Base-by-base conservation (phyloP, 2,797 vertebrate genomes). In the Poecilia velifera region DNA sequence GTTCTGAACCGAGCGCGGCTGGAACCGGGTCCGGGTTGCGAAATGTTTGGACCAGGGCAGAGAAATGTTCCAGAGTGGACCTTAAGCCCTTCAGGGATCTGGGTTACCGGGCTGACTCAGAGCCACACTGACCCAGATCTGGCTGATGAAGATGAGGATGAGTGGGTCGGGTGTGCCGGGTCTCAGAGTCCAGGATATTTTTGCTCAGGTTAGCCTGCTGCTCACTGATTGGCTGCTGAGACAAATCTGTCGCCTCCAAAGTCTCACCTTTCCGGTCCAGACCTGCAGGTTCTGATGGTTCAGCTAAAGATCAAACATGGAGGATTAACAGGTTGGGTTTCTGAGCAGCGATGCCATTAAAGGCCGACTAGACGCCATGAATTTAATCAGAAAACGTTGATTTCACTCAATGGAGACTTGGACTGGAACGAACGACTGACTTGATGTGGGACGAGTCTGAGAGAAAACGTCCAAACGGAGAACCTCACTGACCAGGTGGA, bases 121-220 rank as follows among this genome's bases (percentile, higher is more conserved):
- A 75, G 57, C 62, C 0, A 66, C 49, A 0, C 13, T 82, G 84
- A 84, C 89, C 87, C 87, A 88, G 84, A 78, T 90, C 73, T 75
- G 80, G 76, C 64, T 47, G 74, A 72, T 45, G 25, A 28, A 80
- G 82, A 72, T 45, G 22, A 31, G 77, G 79, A 79, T 84, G 85
- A 84, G 80, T 79, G 77, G 84, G 87, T 89, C 84, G 78, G 82
- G n/a, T 8, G 64, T 41, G 46, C 3, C 20, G 0, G 81, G 80
- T 73, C 14, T 49, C 31, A 31, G 28, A 34, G 71, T 47, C 28
- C 73, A 78, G 83, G 81, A 82, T 71, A 57, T 64, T 81, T 80
- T 71, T 31, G 45, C 20, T 41, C 20, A 68, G 64, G 72, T 85
- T 70, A 41, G 12, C n/a, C 39, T 46, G 31, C 73, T 49, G 43